Evolutionary conservation across 2,113 vertebrate genomes (phyloP).

Genomic region (Isichthys henryi): DNA sequence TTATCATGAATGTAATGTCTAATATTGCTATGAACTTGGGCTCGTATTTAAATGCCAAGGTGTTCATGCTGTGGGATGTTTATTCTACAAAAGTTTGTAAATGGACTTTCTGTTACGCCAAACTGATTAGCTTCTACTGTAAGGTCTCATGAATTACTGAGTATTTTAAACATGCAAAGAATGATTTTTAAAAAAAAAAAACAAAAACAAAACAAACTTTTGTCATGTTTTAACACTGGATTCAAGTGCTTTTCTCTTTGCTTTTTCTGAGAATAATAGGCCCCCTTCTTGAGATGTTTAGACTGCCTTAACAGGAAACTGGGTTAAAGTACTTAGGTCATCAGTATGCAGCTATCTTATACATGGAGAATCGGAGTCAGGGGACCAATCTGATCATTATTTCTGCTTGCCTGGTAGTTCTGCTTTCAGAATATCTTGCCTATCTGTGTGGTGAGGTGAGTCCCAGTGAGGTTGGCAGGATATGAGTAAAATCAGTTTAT

Average conservation of each 20-base stretch:
- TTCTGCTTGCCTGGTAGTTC: neutral
- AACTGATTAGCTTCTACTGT: conserved; percentile 3
- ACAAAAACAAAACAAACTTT: neutral
- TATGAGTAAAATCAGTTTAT: neutral
- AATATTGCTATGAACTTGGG: conserved; percentile 26
- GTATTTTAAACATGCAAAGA: neutral
- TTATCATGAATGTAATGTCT: conserved; percentile 50
- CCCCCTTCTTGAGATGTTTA: conserved; percentile 23
- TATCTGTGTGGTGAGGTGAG: neutral
- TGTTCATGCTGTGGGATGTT: neutral
- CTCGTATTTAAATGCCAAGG: conserved; percentile 11
- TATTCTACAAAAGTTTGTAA: neutral
- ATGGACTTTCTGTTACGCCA: conserved; percentile 1
- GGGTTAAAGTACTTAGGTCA: conserved; percentile 6
- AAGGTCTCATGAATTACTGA: neutral
- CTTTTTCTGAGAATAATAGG: neutral
- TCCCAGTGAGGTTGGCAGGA: neutral
- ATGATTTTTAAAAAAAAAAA: neutral
- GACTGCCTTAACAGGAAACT: conserved; percentile 10
- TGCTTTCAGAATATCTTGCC: neutral
- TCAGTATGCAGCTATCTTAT: conserved; percentile 16
- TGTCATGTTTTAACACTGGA: neutral
- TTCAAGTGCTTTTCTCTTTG: neutral
- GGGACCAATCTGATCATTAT: neutral
- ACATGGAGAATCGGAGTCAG: neutral